A percentile compares a stretch with the other conserved stretches of the same genome.
phyloP scores from a whole-genome alignment of 2,797 vertebrate genomes.

The Halcyon leucocephala region DNA sequence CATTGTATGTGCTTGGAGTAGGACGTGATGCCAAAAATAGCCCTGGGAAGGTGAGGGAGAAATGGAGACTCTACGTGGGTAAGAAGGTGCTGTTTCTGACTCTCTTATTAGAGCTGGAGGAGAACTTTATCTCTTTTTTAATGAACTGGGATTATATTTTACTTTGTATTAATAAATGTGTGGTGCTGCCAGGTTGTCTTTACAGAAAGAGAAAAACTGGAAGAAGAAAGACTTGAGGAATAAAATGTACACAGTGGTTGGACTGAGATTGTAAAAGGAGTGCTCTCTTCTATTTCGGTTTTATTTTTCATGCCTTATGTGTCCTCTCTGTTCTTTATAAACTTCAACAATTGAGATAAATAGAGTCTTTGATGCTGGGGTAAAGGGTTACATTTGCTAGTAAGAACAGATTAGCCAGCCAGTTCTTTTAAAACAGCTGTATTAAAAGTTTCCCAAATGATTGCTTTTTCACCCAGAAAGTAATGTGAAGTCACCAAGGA shows the following conservation, averaged over 20 bases:
- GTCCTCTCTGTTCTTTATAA: constrained; percentile 35
- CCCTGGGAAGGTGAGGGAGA: neutral
- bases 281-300: constrained; percentile 16
- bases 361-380: neutral
- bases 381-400: neutral
- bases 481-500: neutral
- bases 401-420: neutral
- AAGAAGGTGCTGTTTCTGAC: neutral
- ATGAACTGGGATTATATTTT: neutral
- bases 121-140: neutral
- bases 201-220: neutral
- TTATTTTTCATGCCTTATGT: constrained; percentile 21
- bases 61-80: neutral
- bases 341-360: constrained; percentile 33
- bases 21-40: neutral
- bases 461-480: neutral
- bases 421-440: neutral
- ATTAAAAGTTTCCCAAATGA: neutral
- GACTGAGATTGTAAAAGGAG: neutral
- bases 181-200: neutral
- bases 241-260: constrained; percentile 26
- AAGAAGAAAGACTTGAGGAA: constrained; percentile 17
- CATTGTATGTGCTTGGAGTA: neutral
- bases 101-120: neutral
- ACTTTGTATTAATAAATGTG: neutral